Evolutionary conservation across 2,888 invertebrate species (phyloP), one percentile per base, ranked within the genome.

Genomic region (Cheilosia grossa): DNA sequence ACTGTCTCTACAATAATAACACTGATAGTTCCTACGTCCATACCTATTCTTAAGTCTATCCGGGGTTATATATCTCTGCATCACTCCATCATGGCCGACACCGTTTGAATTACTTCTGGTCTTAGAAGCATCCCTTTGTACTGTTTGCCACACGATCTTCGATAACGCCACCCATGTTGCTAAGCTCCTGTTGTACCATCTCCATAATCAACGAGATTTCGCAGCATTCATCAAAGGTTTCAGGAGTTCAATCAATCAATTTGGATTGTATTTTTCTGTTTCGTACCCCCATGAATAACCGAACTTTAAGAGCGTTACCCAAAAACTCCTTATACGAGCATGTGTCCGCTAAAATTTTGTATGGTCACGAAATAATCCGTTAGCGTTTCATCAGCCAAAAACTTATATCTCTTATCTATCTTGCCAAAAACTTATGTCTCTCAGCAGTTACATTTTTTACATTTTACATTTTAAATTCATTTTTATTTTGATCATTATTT

Each of bases 141-240:
- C 15, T 42, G 42, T 59, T 59, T 2, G 7, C 7, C 40, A 59
- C 42, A 6, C 15, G 15, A 21, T 21, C 2, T 24, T 59, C 42
- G 15, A 9, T 44, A 27, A 17, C 9, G 10, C n/a, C 5, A 1
- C 7, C n/a, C n/a, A 44, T 59, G 10, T 24, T 44, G 9, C 24
- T 24, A 27, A 59, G 24, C 27, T 44, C 24, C 53, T 53, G 42
- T 42, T 66, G 15, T 2, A 67, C 24, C 42, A 67, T 67, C 21
- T 67, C 54, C 44, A 67, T 67, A 30, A 2, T 67, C 10, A 67
- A 67, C 3, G 42, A 44, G 7, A 54, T 44, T 42, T 67, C 67
- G 19, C 67, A 67, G 19, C 42, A 42, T 4, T 54, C 54, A 4
- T 56, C 56, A n/a, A 69, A 69, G 7, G 56, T 21, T 17, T 21